Conservation (phyloP, 2,888 invertebrate species). For the Osmoderma eremita region DNA sequence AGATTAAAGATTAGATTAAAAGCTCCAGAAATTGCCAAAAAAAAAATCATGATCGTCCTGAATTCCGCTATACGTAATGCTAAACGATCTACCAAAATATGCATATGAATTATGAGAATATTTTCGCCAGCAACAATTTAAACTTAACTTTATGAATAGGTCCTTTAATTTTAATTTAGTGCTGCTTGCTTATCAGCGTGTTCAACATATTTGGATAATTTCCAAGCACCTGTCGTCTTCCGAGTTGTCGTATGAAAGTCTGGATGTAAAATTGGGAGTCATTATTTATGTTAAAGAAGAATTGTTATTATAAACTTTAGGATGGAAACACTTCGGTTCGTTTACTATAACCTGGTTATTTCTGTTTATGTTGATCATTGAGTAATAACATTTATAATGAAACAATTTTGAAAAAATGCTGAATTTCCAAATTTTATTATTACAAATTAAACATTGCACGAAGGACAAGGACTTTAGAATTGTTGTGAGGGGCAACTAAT, state of each 20-base stretch:
- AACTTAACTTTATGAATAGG: conserved; percentile 23
- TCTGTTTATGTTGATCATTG: no score
- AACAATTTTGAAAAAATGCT: no score
- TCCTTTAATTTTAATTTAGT: conserved; percentile 26
- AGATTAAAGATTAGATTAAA: no score
- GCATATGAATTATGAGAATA: background rate
- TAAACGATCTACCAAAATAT: background rate
- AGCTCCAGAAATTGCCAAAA: no score
- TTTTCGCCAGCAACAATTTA: conserved; percentile 31
- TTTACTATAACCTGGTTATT: no score
- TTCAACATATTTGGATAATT: conserved; percentile 26
- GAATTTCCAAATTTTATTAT: no score
- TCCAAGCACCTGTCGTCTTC: conserved; percentile 43
- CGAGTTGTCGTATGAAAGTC: conserved; percentile 10
- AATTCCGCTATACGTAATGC: conserved; percentile 1
- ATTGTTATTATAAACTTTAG: background rate
- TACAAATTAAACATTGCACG: no score
- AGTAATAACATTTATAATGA: no score
- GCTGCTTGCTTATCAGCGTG: conserved; percentile 13
- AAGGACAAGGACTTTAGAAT: no score
- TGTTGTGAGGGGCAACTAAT: no score
- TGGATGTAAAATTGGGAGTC: conserved; percentile 6
- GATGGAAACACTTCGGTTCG: no score
- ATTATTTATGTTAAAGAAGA: conserved; percentile 30
- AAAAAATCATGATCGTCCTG: no score